Evolutionary conservation across 1,140 invertebrate genomes (phyloP).

Genomic region (Lysiphlebus fabarum): DNA sequence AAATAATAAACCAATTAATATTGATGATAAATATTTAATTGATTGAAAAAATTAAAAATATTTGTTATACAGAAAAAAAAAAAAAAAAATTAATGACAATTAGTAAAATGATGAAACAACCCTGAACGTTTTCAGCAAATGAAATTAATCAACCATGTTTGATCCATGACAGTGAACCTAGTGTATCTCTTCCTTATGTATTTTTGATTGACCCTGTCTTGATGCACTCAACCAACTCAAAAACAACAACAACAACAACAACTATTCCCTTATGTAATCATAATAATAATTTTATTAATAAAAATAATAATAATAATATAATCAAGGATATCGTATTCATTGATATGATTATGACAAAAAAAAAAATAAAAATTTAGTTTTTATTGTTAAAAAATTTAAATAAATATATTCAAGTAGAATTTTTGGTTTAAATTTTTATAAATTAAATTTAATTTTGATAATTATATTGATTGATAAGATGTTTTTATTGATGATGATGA

Average conservation of each 20-base stretch:
- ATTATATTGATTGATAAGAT: too few relatives aligned
- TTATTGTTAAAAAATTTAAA: neutral
- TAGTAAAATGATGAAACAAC: neutral
- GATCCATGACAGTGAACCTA: conserved; percentile 5
- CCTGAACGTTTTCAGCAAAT: neutral
- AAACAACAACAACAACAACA: too few relatives aligned
- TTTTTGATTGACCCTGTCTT: conserved; percentile 6
- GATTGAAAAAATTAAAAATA: too few relatives aligned
- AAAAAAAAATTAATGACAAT: neutral
- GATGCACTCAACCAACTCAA: neutral
- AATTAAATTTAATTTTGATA: too few relatives aligned
- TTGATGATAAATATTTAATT: too few relatives aligned
- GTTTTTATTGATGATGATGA: too few relatives aligned
- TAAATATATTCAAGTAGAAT: too few relatives aligned
- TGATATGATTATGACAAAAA: neutral
- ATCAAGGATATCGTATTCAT: too few relatives aligned
- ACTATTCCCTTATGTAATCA: conserved; percentile 3
- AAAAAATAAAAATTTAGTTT: too few relatives aligned
- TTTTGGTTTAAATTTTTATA: too few relatives aligned
- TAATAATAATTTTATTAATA: neutral
- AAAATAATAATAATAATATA: neutral
- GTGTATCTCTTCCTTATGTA: neutral
- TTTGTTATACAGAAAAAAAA: neutral
- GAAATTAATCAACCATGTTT: neutral
- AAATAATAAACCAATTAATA: too few relatives aligned